Evolutionary conservation across 2,113 vertebrate species (phyloP).

Genomic region (Centropus unirufus): DNA sequence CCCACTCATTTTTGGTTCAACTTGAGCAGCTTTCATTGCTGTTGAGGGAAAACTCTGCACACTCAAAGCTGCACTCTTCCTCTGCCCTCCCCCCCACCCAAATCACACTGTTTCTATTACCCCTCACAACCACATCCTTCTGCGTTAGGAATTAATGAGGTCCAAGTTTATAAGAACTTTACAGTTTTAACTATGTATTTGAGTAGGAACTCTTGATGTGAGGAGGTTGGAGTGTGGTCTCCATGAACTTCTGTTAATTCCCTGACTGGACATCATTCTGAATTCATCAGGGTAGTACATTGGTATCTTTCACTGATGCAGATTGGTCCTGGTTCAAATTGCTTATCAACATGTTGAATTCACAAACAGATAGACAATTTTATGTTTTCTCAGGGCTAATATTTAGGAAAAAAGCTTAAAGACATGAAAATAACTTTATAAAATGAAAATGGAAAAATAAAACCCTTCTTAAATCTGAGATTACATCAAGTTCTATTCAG

Average conservation of each 20-base stretch:
- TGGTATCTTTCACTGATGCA: not conserved
- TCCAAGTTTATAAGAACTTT: not conserved
- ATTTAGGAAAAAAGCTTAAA: not conserved
- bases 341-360: not conserved
- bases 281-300: constrained; percentile 17
- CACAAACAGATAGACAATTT: not conserved
- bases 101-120: not conserved
- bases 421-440: not conserved
- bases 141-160: not conserved
- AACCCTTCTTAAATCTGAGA: not conserved
- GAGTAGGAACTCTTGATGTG: not conserved
- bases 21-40: not conserved
- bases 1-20: not conserved
- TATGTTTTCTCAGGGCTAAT: not conserved
- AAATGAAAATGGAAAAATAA: not conserved
- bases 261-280: not conserved
- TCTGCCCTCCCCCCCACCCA: not conserved
- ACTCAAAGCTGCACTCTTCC: not conserved
- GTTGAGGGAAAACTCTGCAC: not conserved
- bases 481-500: not conserved
- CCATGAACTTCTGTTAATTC: not conserved
- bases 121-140: not conserved
- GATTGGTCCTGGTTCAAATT: not conserved
- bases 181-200: not conserved
- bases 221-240: not conserved